Evolutionary conservation across 2,113 vertebrate genomes (phyloP).

Genomic region (Phylloscopus whistleri): DNA sequence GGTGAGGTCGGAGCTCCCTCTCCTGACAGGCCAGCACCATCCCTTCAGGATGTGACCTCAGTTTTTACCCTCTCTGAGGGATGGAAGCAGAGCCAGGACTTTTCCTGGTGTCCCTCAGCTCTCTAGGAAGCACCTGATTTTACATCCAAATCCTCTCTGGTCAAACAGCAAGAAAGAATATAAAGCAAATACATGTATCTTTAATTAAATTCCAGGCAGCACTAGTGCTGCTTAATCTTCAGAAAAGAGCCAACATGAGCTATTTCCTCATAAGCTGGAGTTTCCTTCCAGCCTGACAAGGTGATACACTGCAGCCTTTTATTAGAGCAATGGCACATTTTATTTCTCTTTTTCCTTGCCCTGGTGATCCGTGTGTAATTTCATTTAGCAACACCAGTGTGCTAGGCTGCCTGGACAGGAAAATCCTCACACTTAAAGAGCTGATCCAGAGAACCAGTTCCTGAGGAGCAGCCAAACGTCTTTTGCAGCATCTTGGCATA

Average conservation of each 20-base stretch:
- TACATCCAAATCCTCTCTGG: background rate
- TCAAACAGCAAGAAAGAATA: background rate
- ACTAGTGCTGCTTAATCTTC: background rate
- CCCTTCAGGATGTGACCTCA: fast-evolving
- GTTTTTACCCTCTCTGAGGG: background rate
- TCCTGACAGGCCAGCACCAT: background rate
- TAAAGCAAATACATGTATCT: background rate
- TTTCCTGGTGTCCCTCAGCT: background rate
- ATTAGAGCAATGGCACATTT: background rate
- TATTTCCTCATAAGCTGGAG: background rate
- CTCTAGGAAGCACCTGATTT: background rate
- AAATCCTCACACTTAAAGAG: background rate
- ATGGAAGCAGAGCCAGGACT: background rate
- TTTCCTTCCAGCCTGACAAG: background rate
- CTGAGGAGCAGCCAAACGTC: background rate
- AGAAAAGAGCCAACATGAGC: background rate
- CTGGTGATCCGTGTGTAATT: background rate
- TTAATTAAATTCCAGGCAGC: background rate
- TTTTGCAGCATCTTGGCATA: background rate
- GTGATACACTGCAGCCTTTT: background rate
- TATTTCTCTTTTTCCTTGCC: background rate
- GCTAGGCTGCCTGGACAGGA: background rate
- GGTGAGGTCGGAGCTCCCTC: conserved; percentile 32
- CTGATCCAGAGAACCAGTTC: background rate
- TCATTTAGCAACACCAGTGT: background rate